phyloP scores from a whole-genome alignment of 1,140 invertebrate species.

The Drosophila littoralis region DNA sequence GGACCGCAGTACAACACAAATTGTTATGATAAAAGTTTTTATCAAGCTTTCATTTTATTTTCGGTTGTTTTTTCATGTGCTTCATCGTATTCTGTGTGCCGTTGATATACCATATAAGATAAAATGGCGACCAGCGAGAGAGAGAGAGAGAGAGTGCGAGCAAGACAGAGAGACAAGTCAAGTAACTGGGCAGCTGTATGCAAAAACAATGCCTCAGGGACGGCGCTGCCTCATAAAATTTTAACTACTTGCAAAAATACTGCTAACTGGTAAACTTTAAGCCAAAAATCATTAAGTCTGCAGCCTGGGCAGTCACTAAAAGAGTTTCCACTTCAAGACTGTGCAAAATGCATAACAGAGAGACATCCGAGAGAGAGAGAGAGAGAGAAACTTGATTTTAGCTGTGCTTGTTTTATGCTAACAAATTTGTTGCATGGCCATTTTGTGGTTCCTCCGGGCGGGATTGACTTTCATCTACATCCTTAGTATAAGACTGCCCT shows the following conservation, averaged over 20 bases:
- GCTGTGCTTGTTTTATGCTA: conserved; percentile 58
- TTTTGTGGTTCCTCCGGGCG: conserved; percentile 59
- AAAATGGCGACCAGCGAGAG: conserved; percentile 3
- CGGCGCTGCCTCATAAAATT: conserved; percentile 72
- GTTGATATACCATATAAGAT: conserved; percentile 66
- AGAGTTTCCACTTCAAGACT: conserved; percentile 29
- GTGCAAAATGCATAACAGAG: conserved; percentile 1
- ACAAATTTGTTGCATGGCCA: conserved; percentile 74
- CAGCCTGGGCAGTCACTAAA: conserved; percentile 44
- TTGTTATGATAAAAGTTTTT: conserved; percentile 83
- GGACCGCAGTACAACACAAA: conserved; percentile 73
- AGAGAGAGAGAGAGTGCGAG: neutral
- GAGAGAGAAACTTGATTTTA: conserved; percentile 16
- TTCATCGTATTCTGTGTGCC: conserved; percentile 16
- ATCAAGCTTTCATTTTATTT: conserved; percentile 73
- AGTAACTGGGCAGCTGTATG: conserved; percentile 46
- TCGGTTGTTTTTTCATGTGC: neutral
- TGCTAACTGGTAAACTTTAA: conserved; percentile 82
- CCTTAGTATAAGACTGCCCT: neutral
- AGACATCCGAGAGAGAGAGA: conserved; percentile 3
- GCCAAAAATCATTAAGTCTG: conserved; percentile 82
- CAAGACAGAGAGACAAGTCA: neutral
- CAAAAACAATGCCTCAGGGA: conserved; percentile 67
- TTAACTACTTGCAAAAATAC: conserved; percentile 82
- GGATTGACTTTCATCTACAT: conserved; percentile 49